Conservation (phyloP, 1,140 invertebrate species). For the Macrobrachium nipponense region DNA sequence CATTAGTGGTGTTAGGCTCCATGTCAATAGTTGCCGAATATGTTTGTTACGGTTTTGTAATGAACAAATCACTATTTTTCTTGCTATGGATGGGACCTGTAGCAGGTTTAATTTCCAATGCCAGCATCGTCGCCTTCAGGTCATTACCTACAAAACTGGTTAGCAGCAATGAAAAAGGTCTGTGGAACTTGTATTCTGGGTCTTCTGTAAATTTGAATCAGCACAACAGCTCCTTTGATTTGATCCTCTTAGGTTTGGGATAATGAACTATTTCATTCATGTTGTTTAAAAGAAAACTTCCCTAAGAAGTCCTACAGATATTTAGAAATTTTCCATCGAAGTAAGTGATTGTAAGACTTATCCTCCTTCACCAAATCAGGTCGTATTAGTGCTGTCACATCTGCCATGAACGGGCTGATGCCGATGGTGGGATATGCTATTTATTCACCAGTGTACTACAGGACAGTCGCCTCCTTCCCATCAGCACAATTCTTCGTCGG, state of each 20-base stretch:
- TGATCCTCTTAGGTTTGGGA: too few relatives aligned
- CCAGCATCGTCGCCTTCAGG: conserved; percentile 37
- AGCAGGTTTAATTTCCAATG: conserved; percentile 43
- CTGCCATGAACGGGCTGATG: conserved; percentile 56
- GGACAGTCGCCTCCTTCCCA: conserved; percentile 54
- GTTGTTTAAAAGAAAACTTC: too few relatives aligned
- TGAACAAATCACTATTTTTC: neutral
- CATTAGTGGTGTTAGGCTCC: conserved; percentile 23
- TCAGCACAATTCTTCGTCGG: conserved; percentile 60
- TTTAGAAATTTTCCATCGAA: too few relatives aligned
- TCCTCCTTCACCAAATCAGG: conserved; percentile 12
- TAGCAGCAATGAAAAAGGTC: conserved; percentile 41
- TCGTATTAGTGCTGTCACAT: conserved; percentile 50
- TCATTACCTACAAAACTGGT: conserved; percentile 51
- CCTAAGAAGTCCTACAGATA: too few relatives aligned
- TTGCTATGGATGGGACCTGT: conserved; percentile 49
- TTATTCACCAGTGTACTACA: conserved; percentile 54
- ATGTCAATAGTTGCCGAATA: conserved; percentile 37
- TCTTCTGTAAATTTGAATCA: too few relatives aligned
- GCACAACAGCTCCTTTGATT: too few relatives aligned
- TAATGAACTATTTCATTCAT: too few relatives aligned
- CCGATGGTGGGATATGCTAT: conserved; percentile 57
- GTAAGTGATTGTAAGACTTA: too few relatives aligned
- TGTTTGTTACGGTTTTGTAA: conserved; percentile 23
- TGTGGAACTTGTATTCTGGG: neutral